phyloP scores from a whole-genome alignment of 2,888 invertebrate genomes.

The Cryptocephalus moraei region DNA sequence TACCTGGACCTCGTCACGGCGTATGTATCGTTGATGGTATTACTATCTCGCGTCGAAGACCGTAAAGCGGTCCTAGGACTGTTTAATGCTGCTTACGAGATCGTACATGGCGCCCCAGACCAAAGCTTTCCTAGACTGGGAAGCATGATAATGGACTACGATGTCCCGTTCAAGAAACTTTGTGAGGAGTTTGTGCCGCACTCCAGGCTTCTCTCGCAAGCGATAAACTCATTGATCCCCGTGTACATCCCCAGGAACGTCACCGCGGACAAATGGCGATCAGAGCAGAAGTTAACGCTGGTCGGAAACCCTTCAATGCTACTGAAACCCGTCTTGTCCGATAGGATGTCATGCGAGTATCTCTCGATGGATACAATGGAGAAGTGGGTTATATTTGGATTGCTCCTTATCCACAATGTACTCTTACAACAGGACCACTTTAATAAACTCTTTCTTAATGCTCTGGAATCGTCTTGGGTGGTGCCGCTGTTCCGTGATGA shows the following conservation, averaged over 20 bases:
- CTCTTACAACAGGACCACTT: constrained; percentile 65
- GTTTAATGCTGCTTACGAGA: constrained; percentile 96
- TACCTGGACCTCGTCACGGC: constrained; percentile 92
- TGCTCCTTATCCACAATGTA: constrained; percentile 82
- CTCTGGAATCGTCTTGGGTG: constrained; percentile 90
- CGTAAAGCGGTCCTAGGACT: constrained; percentile 93
- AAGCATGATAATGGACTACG: constrained; percentile 96
- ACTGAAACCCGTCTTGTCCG: constrained; percentile 87
- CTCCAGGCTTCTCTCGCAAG: constrained; percentile 73
- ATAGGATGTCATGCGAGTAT: constrained; percentile 96
- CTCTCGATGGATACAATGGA: constrained; percentile 92
- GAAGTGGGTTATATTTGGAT: constrained; percentile 93
- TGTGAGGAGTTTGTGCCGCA: constrained; percentile 96
- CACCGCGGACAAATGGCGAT: constrained; percentile 88
- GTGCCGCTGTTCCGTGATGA: constrained; percentile 93
- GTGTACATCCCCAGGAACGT: constrained; percentile 85
- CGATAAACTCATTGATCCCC: constrained; percentile 76
- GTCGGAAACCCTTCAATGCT: constrained; percentile 92
- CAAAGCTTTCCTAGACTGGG: constrained; percentile 91
- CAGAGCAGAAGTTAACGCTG: constrained; percentile 85
- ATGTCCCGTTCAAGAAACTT: constrained; percentile 87
- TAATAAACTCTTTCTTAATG: constrained; percentile 83
- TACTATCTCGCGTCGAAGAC: constrained; percentile 96
- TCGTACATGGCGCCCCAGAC: constrained; percentile 81
- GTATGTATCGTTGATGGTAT: constrained; percentile 92